Percentiles rank a stretch among this genome's conserved stretches.
Evolutionary conservation across 2,888 invertebrate genomes (phyloP).

Genomic region (Scaptomyza caliginosa): DNA sequence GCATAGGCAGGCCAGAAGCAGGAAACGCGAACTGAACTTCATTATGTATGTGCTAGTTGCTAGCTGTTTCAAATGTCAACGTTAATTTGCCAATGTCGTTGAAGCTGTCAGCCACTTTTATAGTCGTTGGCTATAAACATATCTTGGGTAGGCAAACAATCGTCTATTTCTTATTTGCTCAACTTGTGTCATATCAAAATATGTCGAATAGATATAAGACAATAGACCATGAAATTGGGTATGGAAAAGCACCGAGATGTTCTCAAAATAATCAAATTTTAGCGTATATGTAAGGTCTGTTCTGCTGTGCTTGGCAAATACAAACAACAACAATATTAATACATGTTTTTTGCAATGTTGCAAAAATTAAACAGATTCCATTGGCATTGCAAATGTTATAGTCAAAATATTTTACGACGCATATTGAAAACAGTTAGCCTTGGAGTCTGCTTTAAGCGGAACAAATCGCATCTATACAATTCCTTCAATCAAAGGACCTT

Average conservation of each 20-base stretch:
- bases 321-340: neutral
- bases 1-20: conserved; percentile 42
- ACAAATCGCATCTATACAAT: neutral
- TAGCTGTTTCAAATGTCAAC: conserved; percentile 14
- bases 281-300: no score
- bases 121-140: no score
- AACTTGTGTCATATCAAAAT: conserved; percentile 40
- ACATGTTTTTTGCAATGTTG: neutral
- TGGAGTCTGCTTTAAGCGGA: neutral
- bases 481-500: neutral
- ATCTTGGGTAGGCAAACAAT: neutral
- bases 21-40: conserved; percentile 37
- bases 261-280: conserved; percentile 3
- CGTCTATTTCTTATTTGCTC: conserved; percentile 33
- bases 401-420: neutral
- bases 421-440: neutral
- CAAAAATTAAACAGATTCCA: neutral
- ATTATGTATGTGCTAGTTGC: conserved; percentile 15
- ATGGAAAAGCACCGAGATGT: neutral
- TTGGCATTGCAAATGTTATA: no score
- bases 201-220: conserved; percentile 1
- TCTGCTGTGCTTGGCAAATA: conserved; percentile 7
- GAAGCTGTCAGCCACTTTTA: conserved; percentile 32
- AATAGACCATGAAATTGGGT: conserved; percentile 11
- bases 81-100: conserved; percentile 11